A percentile compares a stretch with the other conserved stretches of the same genome.
These are phyloP conservation scores for Drosophila affinis DNA, from an alignment of 2,888 invertebrate species.

Conservation along the genomic window DNA sequence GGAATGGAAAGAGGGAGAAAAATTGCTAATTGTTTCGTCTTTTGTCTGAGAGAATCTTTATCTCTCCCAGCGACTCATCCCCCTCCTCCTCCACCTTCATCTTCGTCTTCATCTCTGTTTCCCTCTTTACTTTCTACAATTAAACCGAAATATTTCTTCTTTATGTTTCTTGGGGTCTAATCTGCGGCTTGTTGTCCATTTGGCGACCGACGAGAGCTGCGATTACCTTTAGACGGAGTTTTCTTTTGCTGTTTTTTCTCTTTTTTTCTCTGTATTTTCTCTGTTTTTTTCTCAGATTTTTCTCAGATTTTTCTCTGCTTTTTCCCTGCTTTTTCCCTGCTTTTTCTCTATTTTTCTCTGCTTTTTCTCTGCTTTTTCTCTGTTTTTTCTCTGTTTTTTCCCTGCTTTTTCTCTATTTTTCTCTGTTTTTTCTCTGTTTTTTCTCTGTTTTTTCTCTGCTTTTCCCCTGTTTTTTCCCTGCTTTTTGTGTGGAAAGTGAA, in stretches of 20 bases:
- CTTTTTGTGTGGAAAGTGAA: constrained; percentile 26
- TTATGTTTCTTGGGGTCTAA: constrained; percentile 18
- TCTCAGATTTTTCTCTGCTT: too few species aligned
- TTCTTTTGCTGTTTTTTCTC: background rate
- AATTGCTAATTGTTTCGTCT: constrained; percentile 71
- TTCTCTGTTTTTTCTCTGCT: too few species aligned
- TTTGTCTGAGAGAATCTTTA: constrained; percentile 25
- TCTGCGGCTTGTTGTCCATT: constrained; percentile 41
- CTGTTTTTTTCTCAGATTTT: too few species aligned
- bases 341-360: too few species aligned
- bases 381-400: too few species aligned
- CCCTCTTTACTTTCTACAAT: constrained; percentile 65
- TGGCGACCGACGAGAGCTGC: constrained; percentile 20
- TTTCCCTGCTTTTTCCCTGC: too few species aligned
- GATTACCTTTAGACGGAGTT: constrained; percentile 29
- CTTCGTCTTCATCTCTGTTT: background rate
- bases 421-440: too few species aligned
- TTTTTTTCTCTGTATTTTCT: too few species aligned
- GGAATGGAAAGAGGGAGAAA: constrained; percentile 3
- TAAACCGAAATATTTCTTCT: constrained; percentile 47
- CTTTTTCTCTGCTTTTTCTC: too few species aligned
- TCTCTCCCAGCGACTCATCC: background rate
- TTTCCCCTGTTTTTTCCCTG: too few species aligned
- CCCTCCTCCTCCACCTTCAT: background rate
- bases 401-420: too few species aligned